Evolutionary conservation across 2,797 vertebrate genomes (phyloP).

Genomic region (Poecilia gillii): DNA sequence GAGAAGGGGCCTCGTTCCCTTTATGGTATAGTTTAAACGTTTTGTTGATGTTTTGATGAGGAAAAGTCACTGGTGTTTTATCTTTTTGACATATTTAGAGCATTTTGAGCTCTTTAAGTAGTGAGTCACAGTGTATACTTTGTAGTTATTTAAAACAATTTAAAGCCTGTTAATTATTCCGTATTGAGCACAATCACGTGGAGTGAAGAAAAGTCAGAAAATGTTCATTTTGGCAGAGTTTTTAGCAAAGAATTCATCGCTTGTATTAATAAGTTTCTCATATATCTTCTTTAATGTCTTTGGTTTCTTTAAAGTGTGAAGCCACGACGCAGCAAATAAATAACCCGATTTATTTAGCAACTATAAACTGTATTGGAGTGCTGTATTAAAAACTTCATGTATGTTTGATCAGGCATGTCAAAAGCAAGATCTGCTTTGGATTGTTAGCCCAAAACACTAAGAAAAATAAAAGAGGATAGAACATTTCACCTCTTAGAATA

Average conservation of each 20-base stretch:
- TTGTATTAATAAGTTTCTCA: background rate
- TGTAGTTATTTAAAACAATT: background rate
- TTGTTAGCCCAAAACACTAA: background rate
- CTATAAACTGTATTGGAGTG: background rate
- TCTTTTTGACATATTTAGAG: background rate
- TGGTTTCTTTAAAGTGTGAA: background rate
- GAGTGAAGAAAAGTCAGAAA: background rate
- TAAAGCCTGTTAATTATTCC: background rate
- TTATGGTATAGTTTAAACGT: constrained; percentile 81
- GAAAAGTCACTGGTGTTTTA: background rate
- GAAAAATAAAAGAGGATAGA: background rate
- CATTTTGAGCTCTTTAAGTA: background rate
- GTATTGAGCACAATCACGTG: background rate
- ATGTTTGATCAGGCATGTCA: background rate
- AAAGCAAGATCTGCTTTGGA: background rate
- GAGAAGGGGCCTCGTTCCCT: constrained; percentile 86
- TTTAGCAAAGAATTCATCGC: background rate
- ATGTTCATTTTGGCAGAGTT: background rate
- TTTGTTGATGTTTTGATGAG: background rate
- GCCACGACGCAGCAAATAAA: background rate
- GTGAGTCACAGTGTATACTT: background rate
- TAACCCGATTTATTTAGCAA: background rate
- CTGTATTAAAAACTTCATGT: background rate
- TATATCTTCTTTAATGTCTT: background rate
- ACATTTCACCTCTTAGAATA: background rate